A percentile compares a stretch with the other conserved stretches of the same genome.
phyloP scores from a whole-genome alignment of 1,140 invertebrate species.

The Brachionus asplanchnoidis region DNA sequence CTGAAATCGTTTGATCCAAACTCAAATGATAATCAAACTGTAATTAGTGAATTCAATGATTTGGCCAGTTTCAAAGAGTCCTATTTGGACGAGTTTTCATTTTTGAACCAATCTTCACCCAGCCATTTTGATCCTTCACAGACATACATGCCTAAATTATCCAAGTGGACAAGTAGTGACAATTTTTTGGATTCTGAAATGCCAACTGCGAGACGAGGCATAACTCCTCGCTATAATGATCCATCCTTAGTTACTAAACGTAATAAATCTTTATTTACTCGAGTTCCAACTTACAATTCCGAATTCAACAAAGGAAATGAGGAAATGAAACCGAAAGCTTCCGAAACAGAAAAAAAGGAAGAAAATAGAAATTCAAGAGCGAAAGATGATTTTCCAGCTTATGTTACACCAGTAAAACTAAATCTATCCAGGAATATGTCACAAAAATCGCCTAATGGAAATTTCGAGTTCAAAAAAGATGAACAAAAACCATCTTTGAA shows the following conservation, averaged over 20 bases:
- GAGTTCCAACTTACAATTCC: background rate
- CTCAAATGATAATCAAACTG: conserved; percentile 16
- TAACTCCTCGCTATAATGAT: background rate
- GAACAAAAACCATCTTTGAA: background rate
- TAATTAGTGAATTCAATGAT: background rate
- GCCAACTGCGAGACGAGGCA: background rate
- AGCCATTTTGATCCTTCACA: background rate
- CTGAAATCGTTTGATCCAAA: conserved; percentile 22
- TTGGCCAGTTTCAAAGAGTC: background rate
- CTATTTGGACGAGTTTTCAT: background rate
- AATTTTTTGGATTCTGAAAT: background rate
- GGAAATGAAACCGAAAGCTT: background rate
- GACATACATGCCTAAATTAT: background rate
- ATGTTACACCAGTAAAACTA: background rate
- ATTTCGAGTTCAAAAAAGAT: background rate
- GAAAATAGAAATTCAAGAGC: background rate
- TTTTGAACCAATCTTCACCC: background rate
- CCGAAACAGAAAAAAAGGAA: background rate
- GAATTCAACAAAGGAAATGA: background rate
- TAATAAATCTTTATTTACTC: background rate
- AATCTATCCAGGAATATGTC: background rate
- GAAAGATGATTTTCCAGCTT: background rate
- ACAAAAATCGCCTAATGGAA: background rate
- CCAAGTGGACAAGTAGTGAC: conserved; percentile 19
- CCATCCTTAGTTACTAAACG: background rate